Conservation (phyloP, 2,888 invertebrate species). For the Trissolcus brochymenae region DNA sequence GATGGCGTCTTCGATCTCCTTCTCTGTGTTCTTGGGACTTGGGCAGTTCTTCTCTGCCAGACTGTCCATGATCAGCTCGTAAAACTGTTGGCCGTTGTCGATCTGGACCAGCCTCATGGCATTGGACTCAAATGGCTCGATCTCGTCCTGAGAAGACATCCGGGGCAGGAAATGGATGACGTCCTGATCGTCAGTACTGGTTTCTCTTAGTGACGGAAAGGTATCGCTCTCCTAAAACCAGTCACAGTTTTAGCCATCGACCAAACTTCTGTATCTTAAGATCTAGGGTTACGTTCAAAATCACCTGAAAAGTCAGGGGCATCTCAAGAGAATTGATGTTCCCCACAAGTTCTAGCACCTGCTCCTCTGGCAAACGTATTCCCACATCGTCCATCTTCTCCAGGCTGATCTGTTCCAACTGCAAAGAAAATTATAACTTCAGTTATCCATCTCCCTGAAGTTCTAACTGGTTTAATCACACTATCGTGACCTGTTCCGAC, state of each 20-base stretch:
- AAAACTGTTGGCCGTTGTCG: constrained; percentile 69
- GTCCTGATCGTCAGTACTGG: constrained; percentile 40
- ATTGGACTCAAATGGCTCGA: constrained; percentile 38
- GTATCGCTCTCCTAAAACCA: constrained; percentile 43
- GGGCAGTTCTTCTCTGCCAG: constrained; percentile 60
- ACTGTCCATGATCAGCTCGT: constrained; percentile 68
- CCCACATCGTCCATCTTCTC: constrained; percentile 59
- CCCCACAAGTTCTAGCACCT: constrained; percentile 61
- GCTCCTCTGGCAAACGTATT: constrained; percentile 57
- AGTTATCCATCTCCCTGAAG: background rate
- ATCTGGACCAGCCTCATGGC: constrained; percentile 65
- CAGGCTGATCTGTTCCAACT: constrained; percentile 63
- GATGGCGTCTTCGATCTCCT: constrained; percentile 51
- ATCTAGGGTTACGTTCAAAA: too few species aligned
- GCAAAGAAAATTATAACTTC: constrained; percentile 8
- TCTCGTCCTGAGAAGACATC: constrained; percentile 42
- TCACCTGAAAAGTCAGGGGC: constrained; percentile 42
- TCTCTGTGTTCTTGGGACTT: constrained; percentile 41
- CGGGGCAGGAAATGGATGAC: constrained; percentile 39
- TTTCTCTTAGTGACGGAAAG: constrained; percentile 40
- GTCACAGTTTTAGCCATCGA: too few species aligned
- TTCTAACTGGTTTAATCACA: constrained; percentile 12
- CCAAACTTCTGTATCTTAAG: background rate
- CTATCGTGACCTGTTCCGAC: constrained; percentile 62
- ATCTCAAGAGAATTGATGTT: constrained; percentile 60